These are phyloP conservation scores for Vimba vimba DNA, from an alignment of 2,113 vertebrate genomes.

Conservation along the genomic window DNA sequence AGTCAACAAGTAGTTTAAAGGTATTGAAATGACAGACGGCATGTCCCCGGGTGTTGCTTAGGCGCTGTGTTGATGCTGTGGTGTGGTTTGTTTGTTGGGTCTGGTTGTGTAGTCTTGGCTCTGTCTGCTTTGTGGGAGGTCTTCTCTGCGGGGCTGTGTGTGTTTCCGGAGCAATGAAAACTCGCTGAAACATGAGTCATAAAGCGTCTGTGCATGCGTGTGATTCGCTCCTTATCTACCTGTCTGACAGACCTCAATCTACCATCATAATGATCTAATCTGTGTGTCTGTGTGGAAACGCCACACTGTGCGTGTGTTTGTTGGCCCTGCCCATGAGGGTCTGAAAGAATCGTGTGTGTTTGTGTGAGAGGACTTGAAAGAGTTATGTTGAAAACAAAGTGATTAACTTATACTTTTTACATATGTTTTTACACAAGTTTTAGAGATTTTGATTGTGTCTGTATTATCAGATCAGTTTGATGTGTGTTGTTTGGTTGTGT, in stretches of 20 bases:
- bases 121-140: slow-evolving; percentile 38
- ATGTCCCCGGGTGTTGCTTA: slow-evolving; percentile 5
- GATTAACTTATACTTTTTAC: neutral
- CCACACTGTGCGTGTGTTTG: slow-evolving; percentile 21
- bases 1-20: slow-evolving; percentile 29
- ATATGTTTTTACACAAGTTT: neutral
- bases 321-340: neutral
- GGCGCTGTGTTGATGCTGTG: slow-evolving; percentile 21
- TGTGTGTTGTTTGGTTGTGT: slow-evolving; percentile 25
- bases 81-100: slow-evolving; percentile 42
- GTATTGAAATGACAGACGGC: neutral
- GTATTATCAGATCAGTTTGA: slow-evolving; percentile 3
- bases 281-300: slow-evolving; percentile 35
- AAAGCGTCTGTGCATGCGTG: slow-evolving; percentile 23
- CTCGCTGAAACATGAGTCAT: slow-evolving; percentile 20
- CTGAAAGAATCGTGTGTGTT: neutral
- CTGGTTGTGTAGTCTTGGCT: slow-evolving; percentile 34
- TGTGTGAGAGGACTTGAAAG: neutral
- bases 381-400: neutral
- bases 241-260: slow-evolving; percentile 39
- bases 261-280: slow-evolving; percentile 39
- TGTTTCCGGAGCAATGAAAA: slow-evolving; percentile 30
- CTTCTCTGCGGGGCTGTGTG: slow-evolving; percentile 7
- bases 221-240: slow-evolving; percentile 48
- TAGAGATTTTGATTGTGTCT: neutral